Evolutionary conservation across 2,888 invertebrate species (phyloP), one percentile per base, ranked within the genome.

Genomic region (Axea sp.): DNA sequence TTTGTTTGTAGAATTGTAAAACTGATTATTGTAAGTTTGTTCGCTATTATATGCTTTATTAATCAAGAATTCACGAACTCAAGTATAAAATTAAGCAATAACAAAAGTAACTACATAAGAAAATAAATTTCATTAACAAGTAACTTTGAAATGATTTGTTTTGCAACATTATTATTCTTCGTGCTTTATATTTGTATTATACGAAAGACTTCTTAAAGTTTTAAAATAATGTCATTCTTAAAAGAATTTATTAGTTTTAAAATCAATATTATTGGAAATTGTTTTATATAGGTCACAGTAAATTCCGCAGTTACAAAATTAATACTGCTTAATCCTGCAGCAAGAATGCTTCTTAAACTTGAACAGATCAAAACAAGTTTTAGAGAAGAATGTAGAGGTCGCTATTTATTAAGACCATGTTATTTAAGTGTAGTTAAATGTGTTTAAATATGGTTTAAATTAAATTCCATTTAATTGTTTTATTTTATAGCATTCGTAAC

Each of bases 271-370:
- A 33, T 15, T 33, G 33, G 15, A 15, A 33, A 33, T 33, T 33
- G 15, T 33, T 26, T 43, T 3, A 26, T 14, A 11, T 43, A 43
- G 43, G 43, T 43, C 43, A 26, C 43, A 43, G 26, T 3, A 43
- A 43, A 43, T 43, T 43, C 43, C 12, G 14, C 11, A n/a, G 26
- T 43, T 43, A 43, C 39, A 43, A 26, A 33, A 33, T 33, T 33
- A 33, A 33, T 33, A 33, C 33, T n/a, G n/a, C 7, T 15, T 15
- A 15, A 33, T 31, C 0, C 31, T 31, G 11, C 12, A 8, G n/a
- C 12, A 31, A 31, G 5, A 31, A 1, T 24, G 24, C 5, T 24
- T 5, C 24, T 24, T 24, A 24, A 14, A n/a, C 33, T n/a, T 28
- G 2, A 1, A 28, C 3, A 1, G 7, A 8, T 9, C 2, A 1